These are phyloP conservation scores for Lycodopsis pacificus DNA, from an alignment of 2,797 vertebrate genomes.

Conservation along the genomic window DNA sequence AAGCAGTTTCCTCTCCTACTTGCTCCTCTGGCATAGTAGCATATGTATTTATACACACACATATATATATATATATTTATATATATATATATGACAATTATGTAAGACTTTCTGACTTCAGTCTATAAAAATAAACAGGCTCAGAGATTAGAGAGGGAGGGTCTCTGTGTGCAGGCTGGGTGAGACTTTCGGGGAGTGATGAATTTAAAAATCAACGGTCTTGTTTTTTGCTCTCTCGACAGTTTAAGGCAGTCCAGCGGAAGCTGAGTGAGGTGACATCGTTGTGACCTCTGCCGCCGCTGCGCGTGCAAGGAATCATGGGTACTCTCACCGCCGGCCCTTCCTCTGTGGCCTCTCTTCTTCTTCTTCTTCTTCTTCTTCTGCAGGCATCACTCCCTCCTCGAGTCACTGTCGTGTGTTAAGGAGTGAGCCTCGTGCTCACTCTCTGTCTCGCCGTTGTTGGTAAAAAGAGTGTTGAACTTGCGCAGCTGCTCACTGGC, in stretches of 20 bases:
- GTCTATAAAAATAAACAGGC: conserved; percentile 80
- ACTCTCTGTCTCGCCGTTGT: conserved; percentile 76
- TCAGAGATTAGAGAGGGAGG: conserved; percentile 56
- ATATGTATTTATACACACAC: conserved; percentile 32
- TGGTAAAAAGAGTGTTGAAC: conserved; percentile 88
- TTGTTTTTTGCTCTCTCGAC: conserved; percentile 54
- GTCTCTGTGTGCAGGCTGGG: conserved; percentile 30
- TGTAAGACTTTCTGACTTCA: conserved; percentile 56
- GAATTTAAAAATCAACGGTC: conserved; percentile 52
- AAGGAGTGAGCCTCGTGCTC: conserved; percentile 54
- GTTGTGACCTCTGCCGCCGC: conserved; percentile 38
- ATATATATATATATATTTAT: too few species aligned
- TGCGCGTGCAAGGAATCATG: conserved; percentile 56
- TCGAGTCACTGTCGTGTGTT: conserved; percentile 42
- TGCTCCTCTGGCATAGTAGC: conserved; percentile 70
- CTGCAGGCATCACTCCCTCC: conserved; percentile 57
- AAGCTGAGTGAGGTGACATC: conserved; percentile 47
- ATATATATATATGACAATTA: conserved; percentile 25
- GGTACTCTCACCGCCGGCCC: conserved; percentile 6
- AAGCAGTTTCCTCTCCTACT: conserved; percentile 67
- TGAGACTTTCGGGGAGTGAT: conserved; percentile 39
- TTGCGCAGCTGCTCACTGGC: conserved; percentile 92
- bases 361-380: neutral
- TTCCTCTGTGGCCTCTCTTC: conserved; percentile 23
- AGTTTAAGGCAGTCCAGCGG: conserved; percentile 79